A percentile compares a stretch with the other conserved stretches of the same genome.
Evolutionary conservation across 2,797 vertebrate genomes (phyloP).

Genomic region (Erethizon dorsatum): DNA sequence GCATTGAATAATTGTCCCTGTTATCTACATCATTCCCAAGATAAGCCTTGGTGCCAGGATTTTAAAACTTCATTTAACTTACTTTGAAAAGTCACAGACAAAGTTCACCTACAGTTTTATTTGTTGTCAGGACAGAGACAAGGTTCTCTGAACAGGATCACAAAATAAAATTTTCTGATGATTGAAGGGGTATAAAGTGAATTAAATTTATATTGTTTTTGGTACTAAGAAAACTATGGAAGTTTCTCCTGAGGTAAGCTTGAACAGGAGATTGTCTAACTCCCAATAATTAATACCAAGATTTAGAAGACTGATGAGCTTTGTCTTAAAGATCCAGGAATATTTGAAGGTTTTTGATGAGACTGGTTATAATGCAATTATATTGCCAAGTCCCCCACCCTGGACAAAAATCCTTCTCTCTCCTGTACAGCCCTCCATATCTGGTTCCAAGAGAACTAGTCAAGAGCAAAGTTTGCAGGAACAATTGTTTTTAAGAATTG

Average conservation of each 20-base stretch:
- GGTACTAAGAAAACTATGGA: not conserved
- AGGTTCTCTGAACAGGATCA: not conserved
- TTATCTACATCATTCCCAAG: not conserved
- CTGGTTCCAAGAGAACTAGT: not conserved
- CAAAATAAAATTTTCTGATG: not conserved
- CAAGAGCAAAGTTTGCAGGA: not conserved
- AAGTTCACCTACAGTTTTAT: not conserved
- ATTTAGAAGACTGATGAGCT: not conserved
- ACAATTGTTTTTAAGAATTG: not conserved
- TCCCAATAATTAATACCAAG: not conserved
- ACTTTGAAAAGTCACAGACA: not conserved
- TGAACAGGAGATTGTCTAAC: not conserved
- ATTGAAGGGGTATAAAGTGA: not conserved
- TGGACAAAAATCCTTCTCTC: not conserved
- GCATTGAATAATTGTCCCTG: not conserved
- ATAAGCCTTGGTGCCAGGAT: not conserved
- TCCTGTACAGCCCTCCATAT: not conserved
- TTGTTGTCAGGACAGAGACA: not conserved
- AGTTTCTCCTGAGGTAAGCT: not conserved
- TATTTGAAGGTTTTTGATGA: not conserved
- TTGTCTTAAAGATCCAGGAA: not conserved
- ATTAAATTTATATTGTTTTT: not conserved
- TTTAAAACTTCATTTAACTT: constrained; percentile 44
- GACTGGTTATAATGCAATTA: not conserved
- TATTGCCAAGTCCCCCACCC: not conserved